Evolutionary conservation across 2,113 vertebrate genomes (phyloP), one percentile per base, ranked within the genome.

Genomic region (Eonycteris spelaea): DNA sequence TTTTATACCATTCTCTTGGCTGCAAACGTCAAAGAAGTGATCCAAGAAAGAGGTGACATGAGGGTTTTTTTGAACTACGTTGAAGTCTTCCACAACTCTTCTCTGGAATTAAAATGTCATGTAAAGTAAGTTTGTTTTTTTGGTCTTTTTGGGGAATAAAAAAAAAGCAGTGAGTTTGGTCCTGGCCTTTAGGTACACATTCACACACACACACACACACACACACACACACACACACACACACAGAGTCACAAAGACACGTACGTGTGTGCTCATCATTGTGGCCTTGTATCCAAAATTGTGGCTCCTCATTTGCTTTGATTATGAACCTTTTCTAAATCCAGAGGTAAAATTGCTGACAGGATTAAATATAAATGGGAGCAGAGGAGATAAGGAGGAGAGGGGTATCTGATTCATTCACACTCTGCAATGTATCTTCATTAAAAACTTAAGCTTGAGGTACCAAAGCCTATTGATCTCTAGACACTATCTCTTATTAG

Each of bases 1-100:
- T 97, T 96, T 94, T 83, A 91, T 87, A 35, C 94, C 6, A 6
- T 97, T 86, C 3, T n/a, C 10, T 7, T 97, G 83, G 96, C 94
- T 38, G 86, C 97, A 13, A 51, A 96, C 2, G 0, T 0, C 1
- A 93, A 22, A 33, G 83, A 97, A 68, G 70, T 15, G 3, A 79
- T 97, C 65, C 71, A 88, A 86, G 73, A 96, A 59, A 1, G 30
- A 19, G 86, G 97, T 7, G 67, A 10, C 78, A 95, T 94, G 96
- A 91, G 93, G 26, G 0, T 78, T 51, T 96, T 95, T 79, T 35
- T 96, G 67, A 5, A 96, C 33, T 0, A 5, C 3, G 79, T 96
- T 0, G 0, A 63, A 2, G 3, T 0, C 19, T 43, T 40, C 12
- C 0, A n/a, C 0, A 65, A 96, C 1, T 68, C 11, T 33, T 86